Percentiles rank a stretch among this genome's conserved stretches.
Evolutionary conservation across 2,113 vertebrate genomes (phyloP).

Genomic region (Dasyurus viverrinus): DNA sequence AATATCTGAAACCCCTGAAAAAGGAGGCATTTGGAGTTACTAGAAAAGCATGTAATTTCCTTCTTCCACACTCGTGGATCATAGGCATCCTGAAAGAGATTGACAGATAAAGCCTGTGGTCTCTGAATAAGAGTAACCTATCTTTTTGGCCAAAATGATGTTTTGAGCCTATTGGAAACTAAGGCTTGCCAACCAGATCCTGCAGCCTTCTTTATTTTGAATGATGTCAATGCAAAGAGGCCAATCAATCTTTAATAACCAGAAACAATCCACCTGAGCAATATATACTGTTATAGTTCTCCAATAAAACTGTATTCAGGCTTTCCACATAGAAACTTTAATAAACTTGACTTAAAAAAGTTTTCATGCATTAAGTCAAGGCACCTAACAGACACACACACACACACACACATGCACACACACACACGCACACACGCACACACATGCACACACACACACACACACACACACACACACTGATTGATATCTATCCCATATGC

Average conservation of each 20-base stretch:
- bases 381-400: background rate
- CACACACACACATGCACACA: background rate
- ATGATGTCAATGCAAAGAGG: background rate
- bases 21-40: background rate
- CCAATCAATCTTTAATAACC: background rate
- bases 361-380: background rate
- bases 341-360: constrained; percentile 22
- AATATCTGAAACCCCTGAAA: background rate
- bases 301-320: constrained; percentile 8
- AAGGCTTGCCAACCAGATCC: background rate
- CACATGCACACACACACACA: background rate
- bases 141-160: background rate
- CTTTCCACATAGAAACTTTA: constrained; percentile 24
- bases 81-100: background rate
- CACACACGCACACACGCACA: rapidly evolving
- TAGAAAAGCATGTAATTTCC: background rate
- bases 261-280: background rate
- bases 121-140: background rate
- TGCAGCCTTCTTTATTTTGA: background rate
- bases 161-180: background rate
- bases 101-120: background rate
- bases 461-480: background rate
- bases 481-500: background rate
- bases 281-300: background rate
- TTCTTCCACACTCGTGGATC: background rate